These are phyloP conservation scores for Bombylius discolor DNA, from an alignment of 2,888 invertebrate genomes.

Conservation along the genomic window DNA sequence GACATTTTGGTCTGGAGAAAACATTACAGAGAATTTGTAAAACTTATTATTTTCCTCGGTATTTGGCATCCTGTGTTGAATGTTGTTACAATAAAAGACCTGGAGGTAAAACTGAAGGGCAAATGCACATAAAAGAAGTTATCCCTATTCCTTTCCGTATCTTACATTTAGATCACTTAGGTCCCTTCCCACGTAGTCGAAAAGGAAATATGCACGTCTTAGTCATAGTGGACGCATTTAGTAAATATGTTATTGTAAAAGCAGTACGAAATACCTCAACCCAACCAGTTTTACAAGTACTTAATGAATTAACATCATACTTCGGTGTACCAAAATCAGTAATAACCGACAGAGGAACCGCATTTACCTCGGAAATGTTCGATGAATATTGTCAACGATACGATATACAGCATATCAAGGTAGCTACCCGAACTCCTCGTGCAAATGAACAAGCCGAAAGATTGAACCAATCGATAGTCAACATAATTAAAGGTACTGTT, in stretches of 20 bases:
- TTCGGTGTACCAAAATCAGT: not conserved
- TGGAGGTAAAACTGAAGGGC: slow-evolving; percentile 1
- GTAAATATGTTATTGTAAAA: slow-evolving; percentile 2
- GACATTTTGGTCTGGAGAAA: slow-evolving; percentile 7
- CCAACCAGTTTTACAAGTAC: not conserved
- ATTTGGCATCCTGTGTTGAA: slow-evolving; percentile 3
- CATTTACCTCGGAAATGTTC: not conserved
- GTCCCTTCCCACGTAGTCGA: slow-evolving; percentile 6
- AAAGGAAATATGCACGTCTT: slow-evolving; percentile 1
- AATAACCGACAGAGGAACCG: slow-evolving; percentile 2
- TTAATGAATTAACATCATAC: not conserved
- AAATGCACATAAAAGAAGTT: not conserved
- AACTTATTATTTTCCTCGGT: slow-evolving; percentile 4
- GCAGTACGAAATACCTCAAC: slow-evolving; percentile 4
- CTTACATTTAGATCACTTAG: slow-evolving; percentile 12
- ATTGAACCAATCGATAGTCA: too few species aligned
- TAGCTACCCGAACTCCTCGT: slow-evolving; percentile 15
- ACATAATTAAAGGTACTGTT: not conserved
- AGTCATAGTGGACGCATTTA: not conserved
- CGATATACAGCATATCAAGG: slow-evolving; percentile 17
- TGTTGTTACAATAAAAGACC: slow-evolving; percentile 4
- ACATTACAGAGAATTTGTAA: not conserved
- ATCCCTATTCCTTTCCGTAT: slow-evolving; percentile 5
- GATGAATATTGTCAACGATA: slow-evolving; percentile 8
- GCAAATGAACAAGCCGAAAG: slow-evolving; percentile 17